A percentile compares a stretch with the other conserved stretches of the same genome.
Evolutionary conservation across 2,113 vertebrate genomes (phyloP).

Genomic region (Andinoacara biseriatus): DNA sequence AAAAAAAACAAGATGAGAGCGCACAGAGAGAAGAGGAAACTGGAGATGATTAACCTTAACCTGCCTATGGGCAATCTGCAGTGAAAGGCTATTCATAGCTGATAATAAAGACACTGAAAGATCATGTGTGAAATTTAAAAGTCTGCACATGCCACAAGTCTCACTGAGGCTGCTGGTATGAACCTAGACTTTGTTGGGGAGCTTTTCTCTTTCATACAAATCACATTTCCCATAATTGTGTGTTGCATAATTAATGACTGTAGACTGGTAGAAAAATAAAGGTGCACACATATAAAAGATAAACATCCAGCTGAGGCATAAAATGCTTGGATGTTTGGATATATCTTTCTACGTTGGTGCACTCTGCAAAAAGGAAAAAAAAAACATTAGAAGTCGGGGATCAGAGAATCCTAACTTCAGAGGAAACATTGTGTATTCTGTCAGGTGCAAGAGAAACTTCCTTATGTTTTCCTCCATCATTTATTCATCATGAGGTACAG

Average conservation of each 20-base stretch:
- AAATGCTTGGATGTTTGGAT: background rate
- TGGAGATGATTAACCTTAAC: slow-evolving; percentile 74
- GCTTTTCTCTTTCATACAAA: slow-evolving; percentile 20
- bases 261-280: slow-evolving; percentile 6
- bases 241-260: slow-evolving; percentile 38
- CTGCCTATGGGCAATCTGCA: slow-evolving; percentile 59
- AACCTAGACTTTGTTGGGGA: background rate
- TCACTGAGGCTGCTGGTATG: slow-evolving; percentile 11
- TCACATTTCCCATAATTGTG: slow-evolving; percentile 4
- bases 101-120: slow-evolving; percentile 23
- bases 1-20: slow-evolving; percentile 38
- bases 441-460: slow-evolving; percentile 7
- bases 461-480: background rate
- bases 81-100: slow-evolving; percentile 31
- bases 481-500: slow-evolving; percentile 6
- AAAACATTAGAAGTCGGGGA: background rate
- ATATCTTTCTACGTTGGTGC: background rate
- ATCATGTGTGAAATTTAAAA: slow-evolving; percentile 41
- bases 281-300: slow-evolving; percentile 22
- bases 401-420: slow-evolving; percentile 13
- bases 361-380: background rate
- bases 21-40: slow-evolving; percentile 43
- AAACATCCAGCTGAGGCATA: background rate
- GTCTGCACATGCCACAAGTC: background rate
- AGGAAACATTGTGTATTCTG: slow-evolving; percentile 27